Percentiles rank a stretch among this genome's conserved stretches.
These are phyloP conservation scores for Falco concolor DNA, from an alignment of 2,797 vertebrate species.

Conservation along the genomic window DNA sequence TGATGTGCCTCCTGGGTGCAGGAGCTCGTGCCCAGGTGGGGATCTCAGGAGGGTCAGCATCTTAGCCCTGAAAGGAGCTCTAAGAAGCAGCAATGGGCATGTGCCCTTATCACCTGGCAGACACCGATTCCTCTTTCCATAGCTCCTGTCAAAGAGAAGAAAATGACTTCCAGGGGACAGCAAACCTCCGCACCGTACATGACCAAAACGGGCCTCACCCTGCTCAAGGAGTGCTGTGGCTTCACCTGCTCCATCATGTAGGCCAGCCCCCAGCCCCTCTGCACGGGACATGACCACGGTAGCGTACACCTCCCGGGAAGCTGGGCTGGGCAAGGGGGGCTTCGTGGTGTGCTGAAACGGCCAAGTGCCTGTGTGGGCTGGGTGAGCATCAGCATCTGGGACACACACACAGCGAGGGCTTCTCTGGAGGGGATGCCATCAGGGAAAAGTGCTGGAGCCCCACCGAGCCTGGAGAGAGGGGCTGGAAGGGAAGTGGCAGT, in stretches of 20 bases:
- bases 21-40: not conserved
- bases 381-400: accelerated
- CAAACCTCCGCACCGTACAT: conserved; percentile 75
- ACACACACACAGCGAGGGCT: not conserved
- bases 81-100: not conserved
- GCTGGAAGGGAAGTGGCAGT: not conserved
- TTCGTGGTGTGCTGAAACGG: not conserved
- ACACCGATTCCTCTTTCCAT: not conserved
- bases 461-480: not conserved
- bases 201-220: conserved; percentile 80
- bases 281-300: not conserved
- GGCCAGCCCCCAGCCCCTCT: not conserved
- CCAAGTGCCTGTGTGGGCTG: not conserved
- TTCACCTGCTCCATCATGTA: conserved; percentile 88
- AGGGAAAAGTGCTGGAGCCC: not conserved
- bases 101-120: not conserved
- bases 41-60: not conserved
- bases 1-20: not conserved
- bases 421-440: not conserved
- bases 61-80: not conserved
- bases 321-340: not conserved
- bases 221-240: conserved; percentile 88
- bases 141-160: conserved; percentile 73
- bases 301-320: not conserved
- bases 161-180: conserved; percentile 74